A percentile compares a stretch with the other conserved stretches of the same genome.
Evolutionary conservation across 2,113 vertebrate genomes (phyloP).

Genomic region (Thunnus maccoyii): DNA sequence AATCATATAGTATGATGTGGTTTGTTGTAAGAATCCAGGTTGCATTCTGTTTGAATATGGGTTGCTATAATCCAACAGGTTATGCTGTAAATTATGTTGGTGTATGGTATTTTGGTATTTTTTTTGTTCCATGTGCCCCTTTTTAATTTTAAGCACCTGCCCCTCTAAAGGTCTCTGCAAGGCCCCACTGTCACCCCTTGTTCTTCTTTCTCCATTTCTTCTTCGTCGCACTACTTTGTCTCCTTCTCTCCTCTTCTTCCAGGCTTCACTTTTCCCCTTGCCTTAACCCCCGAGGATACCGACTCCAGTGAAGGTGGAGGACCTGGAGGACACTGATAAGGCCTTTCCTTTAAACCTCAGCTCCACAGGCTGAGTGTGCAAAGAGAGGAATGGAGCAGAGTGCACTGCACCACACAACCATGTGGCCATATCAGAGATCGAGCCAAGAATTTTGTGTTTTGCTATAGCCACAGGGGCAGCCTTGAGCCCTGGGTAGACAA

Average conservation of each 20-base stretch:
- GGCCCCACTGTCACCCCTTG: not conserved
- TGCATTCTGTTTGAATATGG: no score
- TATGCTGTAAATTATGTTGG: no score
- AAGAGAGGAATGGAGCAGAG: constrained; percentile 52
- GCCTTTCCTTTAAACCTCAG: constrained; percentile 71
- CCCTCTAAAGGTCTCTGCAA: no score
- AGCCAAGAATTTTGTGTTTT: constrained; percentile 50
- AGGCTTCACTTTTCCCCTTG: constrained; percentile 25
- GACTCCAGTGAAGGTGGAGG: constrained; percentile 70
- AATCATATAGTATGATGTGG: no score
- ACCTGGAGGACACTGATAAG: constrained; percentile 85
- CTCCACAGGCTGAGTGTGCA: constrained; percentile 68
- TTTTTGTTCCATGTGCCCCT: no score
- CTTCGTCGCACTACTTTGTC: constrained; percentile 20
- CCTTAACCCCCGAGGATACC: constrained; percentile 43
- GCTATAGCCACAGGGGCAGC: constrained; percentile 10
- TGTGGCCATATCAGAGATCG: constrained; percentile 46
- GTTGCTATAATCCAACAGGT: no score
- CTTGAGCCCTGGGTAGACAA: not conserved
- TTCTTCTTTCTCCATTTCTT: constrained; percentile 19
- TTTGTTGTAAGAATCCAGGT: no score
- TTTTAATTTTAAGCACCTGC: no score
- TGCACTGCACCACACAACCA: constrained; percentile 40
- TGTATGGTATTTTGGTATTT: no score
- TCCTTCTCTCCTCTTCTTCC: constrained; percentile 12